Conservation (phyloP, 2,888 invertebrate species). For the Erebia aethiops region DNA sequence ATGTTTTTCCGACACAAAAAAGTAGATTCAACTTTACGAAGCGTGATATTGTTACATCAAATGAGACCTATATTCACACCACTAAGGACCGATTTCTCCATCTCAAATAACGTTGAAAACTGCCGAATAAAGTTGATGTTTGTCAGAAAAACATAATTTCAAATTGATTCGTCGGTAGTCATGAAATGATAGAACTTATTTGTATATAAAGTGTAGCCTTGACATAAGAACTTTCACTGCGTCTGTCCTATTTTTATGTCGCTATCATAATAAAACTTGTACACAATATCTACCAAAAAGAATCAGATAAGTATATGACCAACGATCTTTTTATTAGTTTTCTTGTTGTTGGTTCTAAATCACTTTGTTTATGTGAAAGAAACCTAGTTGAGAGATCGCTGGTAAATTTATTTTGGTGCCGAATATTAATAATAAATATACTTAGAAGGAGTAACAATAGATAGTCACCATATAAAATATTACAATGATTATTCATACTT, state of each 20-base stretch:
- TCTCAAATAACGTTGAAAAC: too few species aligned
- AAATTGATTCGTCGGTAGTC: too few species aligned
- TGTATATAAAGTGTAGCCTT: not conserved
- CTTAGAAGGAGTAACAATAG: not conserved
- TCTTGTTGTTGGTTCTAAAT: not conserved
- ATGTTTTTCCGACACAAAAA: too few species aligned
- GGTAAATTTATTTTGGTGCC: not conserved
- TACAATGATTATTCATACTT: too few species aligned
- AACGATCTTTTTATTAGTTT: not conserved
- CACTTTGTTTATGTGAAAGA: not conserved
- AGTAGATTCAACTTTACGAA: too few species aligned
- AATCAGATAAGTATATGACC: not conserved
- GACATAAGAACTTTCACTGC: not conserved
- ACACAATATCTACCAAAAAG: not conserved
- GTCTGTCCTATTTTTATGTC: not conserved
- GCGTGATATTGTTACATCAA: too few species aligned
- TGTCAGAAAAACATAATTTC: too few species aligned
- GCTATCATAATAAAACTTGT: constrained; percentile 1
- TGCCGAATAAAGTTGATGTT: too few species aligned
- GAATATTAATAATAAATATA: not conserved
- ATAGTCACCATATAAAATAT: too few species aligned
- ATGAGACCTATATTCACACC: too few species aligned
- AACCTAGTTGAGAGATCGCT: not conserved
- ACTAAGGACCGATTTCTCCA: too few species aligned
- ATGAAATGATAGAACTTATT: too few species aligned